Evolutionary conservation across 2,888 invertebrate species (phyloP), one percentile per base, ranked within the genome.

Genomic region (Tinea trinotella): DNA sequence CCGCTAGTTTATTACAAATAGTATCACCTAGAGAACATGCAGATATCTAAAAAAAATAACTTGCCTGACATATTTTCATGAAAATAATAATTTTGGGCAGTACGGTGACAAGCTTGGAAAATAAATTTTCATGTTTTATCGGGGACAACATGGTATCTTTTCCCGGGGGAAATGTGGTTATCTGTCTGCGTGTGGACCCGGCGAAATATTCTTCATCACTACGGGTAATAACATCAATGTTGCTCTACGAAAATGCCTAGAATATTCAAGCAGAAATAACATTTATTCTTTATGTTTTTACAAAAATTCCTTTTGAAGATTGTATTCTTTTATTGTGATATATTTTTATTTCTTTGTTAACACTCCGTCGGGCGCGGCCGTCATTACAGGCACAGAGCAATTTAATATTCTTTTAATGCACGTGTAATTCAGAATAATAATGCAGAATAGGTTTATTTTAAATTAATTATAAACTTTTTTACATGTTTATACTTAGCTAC

Each of bases 121-220:
- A 19, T 15, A 48, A 48, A 48, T 40, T 40, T 40, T 17, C 48
- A 48, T 48, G 20, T 19, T 19, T 48, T 48, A 19, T 48, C 20
- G 48, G 19, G 20, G 48, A 12, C 48, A 12, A 48, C 20, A 48
- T 48, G 48, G 48, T 20, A 48, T 40, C 48, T 18, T 5, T 7
- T 48, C 48, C 17, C 20, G 48, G 10, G 48, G 48, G 48, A 48
- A 48, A 48, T 48, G 48, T 46, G 5, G 46, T 18, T 46, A 46
- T 48, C 48, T 19, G 40, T 40, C 40, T 12, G 2, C n/a, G 40
- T 40, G 40, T 13, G 40, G 13, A 40, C 40, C 40, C 40, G 40
- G 6, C 40, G 40, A 40, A 13, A 40, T 40, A 15, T 40, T 15
- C 40, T 2, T n/a, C 30, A 40, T 40, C 40, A 15, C 10, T 7